phyloP scores from a whole-genome alignment of 2,888 invertebrate genomes.

The Nysson spinosus region DNA sequence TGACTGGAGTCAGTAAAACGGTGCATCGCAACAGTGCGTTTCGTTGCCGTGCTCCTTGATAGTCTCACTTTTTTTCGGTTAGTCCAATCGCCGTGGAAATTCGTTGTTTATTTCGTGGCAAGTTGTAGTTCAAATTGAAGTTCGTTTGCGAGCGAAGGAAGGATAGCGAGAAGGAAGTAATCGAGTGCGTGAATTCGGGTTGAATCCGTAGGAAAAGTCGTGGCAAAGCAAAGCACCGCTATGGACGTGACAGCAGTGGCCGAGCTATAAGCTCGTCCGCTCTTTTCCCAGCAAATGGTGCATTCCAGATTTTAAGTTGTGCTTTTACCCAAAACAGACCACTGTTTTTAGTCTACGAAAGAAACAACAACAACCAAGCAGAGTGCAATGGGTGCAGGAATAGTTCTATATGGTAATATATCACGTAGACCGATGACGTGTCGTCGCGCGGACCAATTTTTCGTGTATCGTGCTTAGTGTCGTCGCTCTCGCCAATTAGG shows the following conservation, averaged over 20 bases:
- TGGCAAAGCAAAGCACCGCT: conserved; percentile 26
- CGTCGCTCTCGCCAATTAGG: conserved; percentile 13
- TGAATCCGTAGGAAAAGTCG: conserved; percentile 12
- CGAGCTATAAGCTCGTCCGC: conserved; percentile 55
- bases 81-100: conserved; percentile 42
- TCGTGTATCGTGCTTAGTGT: conserved; percentile 23
- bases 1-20: conserved; percentile 42
- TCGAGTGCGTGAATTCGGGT: too few relatives aligned
- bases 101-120: conserved; percentile 38
- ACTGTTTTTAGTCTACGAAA: conserved; percentile 26
- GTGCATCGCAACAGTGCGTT: conserved; percentile 35
- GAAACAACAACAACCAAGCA: conserved; percentile 5
- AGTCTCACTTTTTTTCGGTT: conserved; percentile 23
- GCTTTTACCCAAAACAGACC: conserved; percentile 35
- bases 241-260: conserved; percentile 55
- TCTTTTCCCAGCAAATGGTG: conserved; percentile 49
- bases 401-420: conserved; percentile 25
- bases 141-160: too few relatives aligned
- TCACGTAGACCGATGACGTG: conserved; percentile 13
- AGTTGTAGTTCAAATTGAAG: too few relatives aligned
- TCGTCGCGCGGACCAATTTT: conserved; percentile 7
- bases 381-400: conserved; percentile 35
- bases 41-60: conserved; percentile 29
- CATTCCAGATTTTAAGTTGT: conserved; percentile 40
- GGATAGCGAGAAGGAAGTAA: neutral